These are phyloP conservation scores for Lordiphosa collinella DNA, from an alignment of 1,140 invertebrate genomes.

Conservation along the genomic window DNA sequence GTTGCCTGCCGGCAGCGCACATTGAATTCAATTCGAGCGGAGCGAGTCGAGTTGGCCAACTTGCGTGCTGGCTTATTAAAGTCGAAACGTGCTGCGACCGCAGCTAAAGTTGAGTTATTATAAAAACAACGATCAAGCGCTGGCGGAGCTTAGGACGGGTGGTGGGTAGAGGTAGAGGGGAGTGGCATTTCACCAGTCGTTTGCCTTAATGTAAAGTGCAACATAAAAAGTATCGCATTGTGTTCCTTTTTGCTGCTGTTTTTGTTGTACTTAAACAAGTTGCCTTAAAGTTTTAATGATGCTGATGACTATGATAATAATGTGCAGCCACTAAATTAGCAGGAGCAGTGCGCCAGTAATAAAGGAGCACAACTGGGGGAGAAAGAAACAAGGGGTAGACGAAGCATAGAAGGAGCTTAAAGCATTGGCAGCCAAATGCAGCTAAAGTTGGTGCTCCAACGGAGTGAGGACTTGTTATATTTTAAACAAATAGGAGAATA, in stretches of 20 bases:
- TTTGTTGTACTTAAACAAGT: slow-evolving; percentile 54
- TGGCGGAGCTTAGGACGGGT: not conserved
- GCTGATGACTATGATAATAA: slow-evolving; percentile 76
- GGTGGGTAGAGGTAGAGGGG: not conserved
- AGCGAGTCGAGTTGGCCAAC: slow-evolving; percentile 56
- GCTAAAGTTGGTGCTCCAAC: too few relatives aligned
- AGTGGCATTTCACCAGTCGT: slow-evolving; percentile 26
- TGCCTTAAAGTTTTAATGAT: slow-evolving; percentile 74
- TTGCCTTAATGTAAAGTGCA: slow-evolving; percentile 60
- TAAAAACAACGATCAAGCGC: slow-evolving; percentile 36
- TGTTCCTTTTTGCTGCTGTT: slow-evolving; percentile 10
- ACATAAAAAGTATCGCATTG: slow-evolving; percentile 11
- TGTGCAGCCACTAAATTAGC: slow-evolving; percentile 63
- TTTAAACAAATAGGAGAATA: too few relatives aligned
- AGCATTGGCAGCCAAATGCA: too few relatives aligned
- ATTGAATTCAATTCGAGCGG: slow-evolving; percentile 63
- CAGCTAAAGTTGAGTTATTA: slow-evolving; percentile 75
- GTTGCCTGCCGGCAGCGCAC: slow-evolving; percentile 12
- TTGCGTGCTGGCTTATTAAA: slow-evolving; percentile 76
- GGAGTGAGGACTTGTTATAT: too few relatives aligned
- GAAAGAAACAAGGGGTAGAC: too few relatives aligned
- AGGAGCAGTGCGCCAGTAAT: not conserved
- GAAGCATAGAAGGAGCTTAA: too few relatives aligned
- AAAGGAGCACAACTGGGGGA: too few relatives aligned
- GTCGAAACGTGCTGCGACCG: slow-evolving; percentile 57